Conservation (phyloP, 2,797 vertebrate species). For the Xenops minutus region DNA sequence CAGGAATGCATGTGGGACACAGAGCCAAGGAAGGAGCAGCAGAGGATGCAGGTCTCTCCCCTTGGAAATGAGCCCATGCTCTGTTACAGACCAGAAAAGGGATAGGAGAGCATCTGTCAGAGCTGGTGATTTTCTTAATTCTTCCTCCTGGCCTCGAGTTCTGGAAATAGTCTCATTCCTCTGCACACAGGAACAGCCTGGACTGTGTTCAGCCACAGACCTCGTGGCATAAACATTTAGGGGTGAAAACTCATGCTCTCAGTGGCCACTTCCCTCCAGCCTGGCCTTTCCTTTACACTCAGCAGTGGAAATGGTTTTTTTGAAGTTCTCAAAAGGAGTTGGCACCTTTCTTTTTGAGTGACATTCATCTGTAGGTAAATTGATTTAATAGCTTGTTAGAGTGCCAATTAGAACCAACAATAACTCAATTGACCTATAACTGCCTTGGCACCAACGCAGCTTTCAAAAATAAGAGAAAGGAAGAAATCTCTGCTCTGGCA, state of each 20-base stretch:
- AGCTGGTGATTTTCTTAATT: background rate
- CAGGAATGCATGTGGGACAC: background rate
- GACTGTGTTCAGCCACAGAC: background rate
- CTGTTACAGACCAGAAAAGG: background rate
- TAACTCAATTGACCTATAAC: slow-evolving; percentile 69
- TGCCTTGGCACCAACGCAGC: slow-evolving; percentile 52
- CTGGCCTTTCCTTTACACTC: background rate
- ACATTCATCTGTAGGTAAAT: slow-evolving; percentile 63
- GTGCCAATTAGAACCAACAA: slow-evolving; percentile 67
- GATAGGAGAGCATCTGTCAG: background rate
- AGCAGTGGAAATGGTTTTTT: background rate
- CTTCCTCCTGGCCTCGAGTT: background rate
- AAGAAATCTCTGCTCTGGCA: slow-evolving; percentile 24
- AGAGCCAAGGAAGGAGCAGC: background rate
- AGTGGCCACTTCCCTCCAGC: background rate
- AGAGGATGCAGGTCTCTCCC: background rate
- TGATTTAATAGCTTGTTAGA: slow-evolving; percentile 67
- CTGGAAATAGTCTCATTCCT: background rate
- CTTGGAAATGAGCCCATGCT: background rate
- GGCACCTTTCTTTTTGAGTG: slow-evolving; percentile 61
- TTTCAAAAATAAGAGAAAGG: slow-evolving; percentile 54
- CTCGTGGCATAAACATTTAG: rapidly evolving
- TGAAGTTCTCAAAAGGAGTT: slow-evolving; percentile 22
- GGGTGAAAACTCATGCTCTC: background rate
- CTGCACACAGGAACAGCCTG: background rate